Evolutionary conservation across 1,140 invertebrate species (phyloP).

Genomic region (Vanessa atalanta): DNA sequence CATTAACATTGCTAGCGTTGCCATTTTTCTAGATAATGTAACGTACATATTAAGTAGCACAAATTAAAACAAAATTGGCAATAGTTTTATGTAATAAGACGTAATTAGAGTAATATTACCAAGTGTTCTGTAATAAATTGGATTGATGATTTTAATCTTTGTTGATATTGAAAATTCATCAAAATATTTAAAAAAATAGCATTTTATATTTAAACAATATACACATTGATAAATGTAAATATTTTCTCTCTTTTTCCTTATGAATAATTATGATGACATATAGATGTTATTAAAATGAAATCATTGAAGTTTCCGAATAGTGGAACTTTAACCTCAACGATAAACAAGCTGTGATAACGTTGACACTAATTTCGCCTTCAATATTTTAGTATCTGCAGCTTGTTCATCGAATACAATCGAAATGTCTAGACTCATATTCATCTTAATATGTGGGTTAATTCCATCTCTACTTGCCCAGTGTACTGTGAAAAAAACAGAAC

Average conservation of each 20-base stretch:
- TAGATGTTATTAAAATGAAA: background rate
- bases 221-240: too few species aligned
- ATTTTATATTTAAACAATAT: too few species aligned
- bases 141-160: too few species aligned
- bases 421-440: conserved; percentile 45
- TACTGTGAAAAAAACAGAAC: conserved; percentile 42
- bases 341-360: conserved; percentile 27
- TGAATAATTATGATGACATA: too few species aligned
- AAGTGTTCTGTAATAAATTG: too few species aligned
- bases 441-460: conserved; percentile 44
- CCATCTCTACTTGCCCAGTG: conserved; percentile 51
- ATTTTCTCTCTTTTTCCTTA: too few species aligned
- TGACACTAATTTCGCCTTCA: conserved; percentile 7
- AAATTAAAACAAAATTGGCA: too few species aligned
- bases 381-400: conserved; percentile 22
- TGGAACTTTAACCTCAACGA: conserved; percentile 32
- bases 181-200: too few species aligned
- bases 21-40: background rate
- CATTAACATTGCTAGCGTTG: background rate
- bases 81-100: too few species aligned
- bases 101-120: too few species aligned
- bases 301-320: conserved; percentile 1
- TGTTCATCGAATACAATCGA: conserved; percentile 28
- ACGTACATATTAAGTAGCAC: too few species aligned
- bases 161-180: too few species aligned